A percentile compares a stretch with the other conserved stretches of the same genome.
Conservation (phyloP, 2,888 invertebrate species). For the Catotricha subobsoleta region DNA sequence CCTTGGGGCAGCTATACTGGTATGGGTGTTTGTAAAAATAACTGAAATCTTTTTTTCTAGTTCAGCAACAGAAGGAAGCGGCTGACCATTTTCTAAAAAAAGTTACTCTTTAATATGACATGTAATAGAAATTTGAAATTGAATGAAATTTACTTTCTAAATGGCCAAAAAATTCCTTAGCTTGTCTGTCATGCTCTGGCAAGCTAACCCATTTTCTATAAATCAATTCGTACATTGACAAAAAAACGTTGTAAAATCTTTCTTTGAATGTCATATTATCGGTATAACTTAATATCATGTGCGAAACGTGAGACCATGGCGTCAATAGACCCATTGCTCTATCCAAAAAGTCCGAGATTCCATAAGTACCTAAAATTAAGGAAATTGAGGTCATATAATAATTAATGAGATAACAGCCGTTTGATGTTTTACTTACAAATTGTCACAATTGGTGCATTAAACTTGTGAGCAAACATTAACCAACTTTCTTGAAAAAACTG, state of each 20-base stretch:
- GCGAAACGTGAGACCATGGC: constrained; percentile 26
- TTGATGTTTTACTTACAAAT: constrained; percentile 10
- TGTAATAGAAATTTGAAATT: not conserved
- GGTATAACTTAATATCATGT: constrained; percentile 21
- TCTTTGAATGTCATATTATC: constrained; percentile 28
- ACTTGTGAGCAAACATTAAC: constrained; percentile 28
- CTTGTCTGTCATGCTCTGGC: not conserved
- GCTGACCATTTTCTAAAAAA: not conserved
- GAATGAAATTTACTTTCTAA: not conserved
- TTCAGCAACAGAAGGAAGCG: constrained; percentile 27
- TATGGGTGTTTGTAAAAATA: constrained; percentile 34
- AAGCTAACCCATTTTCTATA: not conserved
- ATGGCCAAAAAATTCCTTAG: constrained; percentile 1
- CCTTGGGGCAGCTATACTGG: constrained; percentile 29
- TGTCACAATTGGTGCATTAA: constrained; percentile 28
- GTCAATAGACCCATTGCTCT: constrained; percentile 26
- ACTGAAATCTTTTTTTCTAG: constrained; percentile 33
- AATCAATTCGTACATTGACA: constrained; percentile 19
- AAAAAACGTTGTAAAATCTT: constrained; percentile 24
- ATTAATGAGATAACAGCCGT: no score
- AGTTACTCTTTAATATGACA: not conserved
- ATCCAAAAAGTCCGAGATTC: constrained; percentile 29
- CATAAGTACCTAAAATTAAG: constrained; percentile 19
- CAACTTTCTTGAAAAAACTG: constrained; percentile 31
- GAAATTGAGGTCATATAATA: no score